A percentile compares a stretch with the other conserved stretches of the same genome.
Evolutionary conservation across 2,113 vertebrate species (phyloP).

Genomic region (Columbina picui): DNA sequence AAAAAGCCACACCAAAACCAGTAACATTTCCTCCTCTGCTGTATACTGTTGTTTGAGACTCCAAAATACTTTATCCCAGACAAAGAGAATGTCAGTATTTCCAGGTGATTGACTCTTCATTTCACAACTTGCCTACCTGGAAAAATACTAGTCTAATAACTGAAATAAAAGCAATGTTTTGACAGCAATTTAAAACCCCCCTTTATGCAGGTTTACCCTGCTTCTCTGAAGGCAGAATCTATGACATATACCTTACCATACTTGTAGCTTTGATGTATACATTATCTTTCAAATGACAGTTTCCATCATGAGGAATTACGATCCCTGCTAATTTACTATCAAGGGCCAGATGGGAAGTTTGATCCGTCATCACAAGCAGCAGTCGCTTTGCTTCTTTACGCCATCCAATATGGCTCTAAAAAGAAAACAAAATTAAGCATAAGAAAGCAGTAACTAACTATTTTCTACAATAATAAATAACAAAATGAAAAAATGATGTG

Average conservation of each 20-base stretch:
- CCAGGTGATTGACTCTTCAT: neutral
- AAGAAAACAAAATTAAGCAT: constrained; percentile 32
- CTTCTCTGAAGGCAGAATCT: neutral
- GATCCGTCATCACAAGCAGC: constrained; percentile 96
- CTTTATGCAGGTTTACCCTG: neutral
- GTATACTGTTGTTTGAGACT: neutral
- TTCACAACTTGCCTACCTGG: neutral
- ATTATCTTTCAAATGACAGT: constrained; percentile 93
- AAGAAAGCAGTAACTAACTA: neutral
- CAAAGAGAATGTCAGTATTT: neutral
- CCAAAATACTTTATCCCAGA: neutral
- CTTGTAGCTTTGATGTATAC: constrained; percentile 87
- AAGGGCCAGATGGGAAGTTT: constrained; percentile 95
- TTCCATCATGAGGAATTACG: constrained; percentile 91
- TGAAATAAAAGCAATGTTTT: neutral
- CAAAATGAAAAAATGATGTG: neutral
- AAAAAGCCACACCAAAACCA: neutral
- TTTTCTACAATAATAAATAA: neutral
- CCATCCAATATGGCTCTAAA: constrained; percentile 92
- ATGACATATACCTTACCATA: constrained; percentile 86
- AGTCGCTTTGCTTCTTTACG: constrained; percentile 91
- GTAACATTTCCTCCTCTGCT: neutral
- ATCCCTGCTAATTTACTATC: constrained; percentile 96
- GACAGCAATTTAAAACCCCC: neutral
- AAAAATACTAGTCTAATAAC: neutral